A percentile compares a stretch with the other conserved stretches of the same genome.
These are phyloP conservation scores for Syngnathus acus DNA, from an alignment of 2,797 vertebrate genomes.

Conservation along the genomic window DNA sequence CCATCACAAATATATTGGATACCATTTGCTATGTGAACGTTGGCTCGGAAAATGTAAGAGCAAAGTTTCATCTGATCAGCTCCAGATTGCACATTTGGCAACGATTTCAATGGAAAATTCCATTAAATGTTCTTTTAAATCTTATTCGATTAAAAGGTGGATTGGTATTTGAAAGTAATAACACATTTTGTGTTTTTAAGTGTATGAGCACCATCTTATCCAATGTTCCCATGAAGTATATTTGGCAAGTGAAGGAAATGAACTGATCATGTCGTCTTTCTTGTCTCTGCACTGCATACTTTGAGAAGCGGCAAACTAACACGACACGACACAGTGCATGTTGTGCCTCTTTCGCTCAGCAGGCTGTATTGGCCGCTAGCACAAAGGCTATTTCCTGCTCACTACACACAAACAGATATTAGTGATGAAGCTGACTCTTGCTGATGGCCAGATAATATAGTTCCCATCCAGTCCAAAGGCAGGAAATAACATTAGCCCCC, in stretches of 20 bases:
- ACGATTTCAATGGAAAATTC: neutral
- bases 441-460: slow-evolving; percentile 54
- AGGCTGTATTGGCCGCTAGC: slow-evolving; percentile 43
- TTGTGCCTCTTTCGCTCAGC: slow-evolving; percentile 43
- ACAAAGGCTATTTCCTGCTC: slow-evolving; percentile 56
- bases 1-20: no score
- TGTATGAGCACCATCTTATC: neutral
- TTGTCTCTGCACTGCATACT: neutral
- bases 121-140: neutral
- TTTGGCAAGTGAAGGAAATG: neutral
- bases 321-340: slow-evolving; percentile 29
- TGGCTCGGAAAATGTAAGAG: no score
- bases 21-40: no score
- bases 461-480: slow-evolving; percentile 37
- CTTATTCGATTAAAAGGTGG: neutral
- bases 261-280: neutral
- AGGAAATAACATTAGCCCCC: slow-evolving; percentile 48
- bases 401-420: slow-evolving; percentile 40
- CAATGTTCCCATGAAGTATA: neutral
- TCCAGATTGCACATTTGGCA: no score
- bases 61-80: no score
- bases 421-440: slow-evolving; percentile 44
- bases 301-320: neutral
- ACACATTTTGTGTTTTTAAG: neutral
- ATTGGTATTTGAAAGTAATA: neutral